Evolutionary conservation across 1,140 invertebrate species (phyloP).

Genomic region (Leptonema lineaticorne): DNA sequence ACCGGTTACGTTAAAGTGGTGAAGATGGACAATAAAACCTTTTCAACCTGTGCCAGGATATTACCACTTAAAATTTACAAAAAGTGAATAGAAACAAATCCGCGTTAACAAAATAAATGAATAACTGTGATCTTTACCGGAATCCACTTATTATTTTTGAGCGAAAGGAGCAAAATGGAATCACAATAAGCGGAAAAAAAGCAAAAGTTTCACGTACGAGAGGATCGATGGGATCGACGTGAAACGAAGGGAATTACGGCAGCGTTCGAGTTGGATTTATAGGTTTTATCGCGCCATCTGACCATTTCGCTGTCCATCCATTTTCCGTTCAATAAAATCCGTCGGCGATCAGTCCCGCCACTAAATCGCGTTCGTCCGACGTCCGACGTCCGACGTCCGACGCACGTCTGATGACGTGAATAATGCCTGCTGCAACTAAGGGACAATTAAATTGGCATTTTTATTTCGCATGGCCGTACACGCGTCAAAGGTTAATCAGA

Average conservation of each 20-base stretch:
- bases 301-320: slow-evolving; percentile 40
- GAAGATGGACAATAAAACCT: slow-evolving; percentile 3
- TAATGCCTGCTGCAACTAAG: slow-evolving; percentile 9
- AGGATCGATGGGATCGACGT: slow-evolving; percentile 26
- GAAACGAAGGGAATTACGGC: slow-evolving; percentile 28
- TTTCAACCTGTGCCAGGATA: background rate
- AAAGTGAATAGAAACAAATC: too few species aligned
- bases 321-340: slow-evolving; percentile 40
- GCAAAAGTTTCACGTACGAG: background rate
- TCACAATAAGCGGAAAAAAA: background rate
- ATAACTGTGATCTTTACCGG: too few species aligned
- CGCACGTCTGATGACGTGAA: slow-evolving; percentile 16
- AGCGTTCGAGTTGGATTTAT: slow-evolving; percentile 27
- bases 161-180: background rate
- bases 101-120: too few species aligned
- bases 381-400: too few species aligned
- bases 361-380: slow-evolving; percentile 31
- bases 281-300: slow-evolving; percentile 38
- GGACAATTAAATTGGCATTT: background rate
- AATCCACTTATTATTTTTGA: too few species aligned
- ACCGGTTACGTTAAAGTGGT: background rate
- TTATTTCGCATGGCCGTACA: background rate
- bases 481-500: slow-evolving; percentile 20
- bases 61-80: too few species aligned
- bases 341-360: slow-evolving; percentile 27